Base-by-base conservation (phyloP, 2,888 invertebrate genomes). In the Eupelmus urozonus region DNA sequence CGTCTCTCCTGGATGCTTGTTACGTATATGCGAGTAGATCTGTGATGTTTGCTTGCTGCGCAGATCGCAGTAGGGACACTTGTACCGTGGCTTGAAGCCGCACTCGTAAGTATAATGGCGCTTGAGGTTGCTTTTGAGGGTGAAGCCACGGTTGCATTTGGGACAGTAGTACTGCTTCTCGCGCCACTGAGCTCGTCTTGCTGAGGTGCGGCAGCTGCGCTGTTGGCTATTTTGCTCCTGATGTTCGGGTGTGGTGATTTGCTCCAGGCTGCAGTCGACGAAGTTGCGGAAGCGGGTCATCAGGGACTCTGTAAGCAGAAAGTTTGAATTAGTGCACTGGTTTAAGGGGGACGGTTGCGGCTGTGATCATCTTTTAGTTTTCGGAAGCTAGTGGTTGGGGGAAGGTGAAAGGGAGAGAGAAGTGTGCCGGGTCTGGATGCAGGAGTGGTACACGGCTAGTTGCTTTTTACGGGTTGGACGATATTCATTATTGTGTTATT, bases 61-160 rank as follows among this genome's bases (percentile, higher is more conserved):
- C 83, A 87, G 83, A 13, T 86, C 85, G 79, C 87, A 87, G 62
- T 85, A 81, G 11, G 85, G 84, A 70, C 86, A 87, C 79, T 87
- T 84, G 81, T 84, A 87, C 49, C 86, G 83, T 9, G 87, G 87
- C n/a, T 82, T 75, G 74, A 85, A 84, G 49, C 84, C 86, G 72
- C 85, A 87, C 73, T 86, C 85, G 74, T 84, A 80, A 13, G 82
- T 83, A 72, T 83, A 85, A 72, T 86, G 86, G 2, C 86, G 84
- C 20, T 82, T 83, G 81, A 84, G 82, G 23, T 84, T 86, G 27
- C 84, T 83, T 40, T 80, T 78, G 2, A 84, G 84, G 67, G 80
- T 82, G 81, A 86, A 87, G 7, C 81, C 80, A 20, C 85, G 82
- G 23, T 81, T 60, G 53, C 87, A 86, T 53, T 82, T 84, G n/a